Conservation (phyloP, 2,113 vertebrate species). For the Corythaeola cristata region DNA sequence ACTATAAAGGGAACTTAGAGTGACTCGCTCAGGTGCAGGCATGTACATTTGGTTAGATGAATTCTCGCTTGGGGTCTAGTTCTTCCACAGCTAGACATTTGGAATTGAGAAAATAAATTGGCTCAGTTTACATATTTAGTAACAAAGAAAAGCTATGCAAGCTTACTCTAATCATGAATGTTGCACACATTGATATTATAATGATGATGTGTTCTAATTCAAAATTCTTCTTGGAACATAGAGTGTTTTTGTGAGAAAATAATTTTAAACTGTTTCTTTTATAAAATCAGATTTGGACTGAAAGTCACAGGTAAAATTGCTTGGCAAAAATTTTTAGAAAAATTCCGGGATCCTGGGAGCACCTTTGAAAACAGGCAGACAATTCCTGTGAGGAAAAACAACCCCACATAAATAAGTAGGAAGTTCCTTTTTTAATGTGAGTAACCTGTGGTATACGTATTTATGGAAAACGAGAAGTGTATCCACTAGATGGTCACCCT, state of each 20-base stretch:
- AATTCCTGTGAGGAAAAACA: neutral
- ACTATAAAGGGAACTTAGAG: conserved; percentile 4
- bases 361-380: neutral
- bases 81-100: neutral
- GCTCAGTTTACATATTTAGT: neutral
- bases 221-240: neutral
- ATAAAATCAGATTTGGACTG: conserved; percentile 55
- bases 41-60: neutral
- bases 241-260: neutral
- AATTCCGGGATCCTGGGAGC: neutral
- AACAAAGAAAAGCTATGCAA: neutral
- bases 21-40: conserved; percentile 14
- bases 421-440: neutral
- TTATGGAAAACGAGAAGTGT: neutral
- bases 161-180: neutral
- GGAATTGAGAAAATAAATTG: neutral
- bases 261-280: neutral
- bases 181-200: neutral
- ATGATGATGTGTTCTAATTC: neutral
- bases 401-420: conserved; percentile 5
- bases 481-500: neutral
- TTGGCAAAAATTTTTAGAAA: conserved; percentile 72
- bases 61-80: neutral
- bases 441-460: neutral
- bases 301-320: conserved; percentile 48